Evolutionary conservation across 2,797 vertebrate species (phyloP), one percentile per base, ranked within the genome.

Genomic region (Chaunax sp.): DNA sequence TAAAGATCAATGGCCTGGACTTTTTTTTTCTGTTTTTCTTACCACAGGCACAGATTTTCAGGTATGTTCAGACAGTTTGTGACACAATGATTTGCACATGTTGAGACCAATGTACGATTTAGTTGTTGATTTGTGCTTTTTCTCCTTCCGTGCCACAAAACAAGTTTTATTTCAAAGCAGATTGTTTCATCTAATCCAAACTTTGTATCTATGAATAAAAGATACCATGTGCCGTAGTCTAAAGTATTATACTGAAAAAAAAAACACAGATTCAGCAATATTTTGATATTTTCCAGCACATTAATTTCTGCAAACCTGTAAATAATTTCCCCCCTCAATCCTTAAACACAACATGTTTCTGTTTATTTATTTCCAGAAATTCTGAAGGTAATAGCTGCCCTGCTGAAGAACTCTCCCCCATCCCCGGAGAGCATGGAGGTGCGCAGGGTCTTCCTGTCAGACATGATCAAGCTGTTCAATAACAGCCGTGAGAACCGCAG

Each of bases 391-490:
- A 96, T 99, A 58, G 98, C 98, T 3, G 87, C 93, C 59, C 91
- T 99, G 46, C 89, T 99, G 73, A 96, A 97, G 84, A 96, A 94
- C 87, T 94, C 95, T 67, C 91, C 93, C 6, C 88, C 89, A 26
- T 94, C 93, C 53, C 89, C 94, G 3, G 98, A 98, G 89, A 94
- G 87, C 72, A 94, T 98, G 94, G 98, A 99, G 86, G 95, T 99
- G 80, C 95, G 95, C 43, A 82, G 96, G 85, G 94, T 96, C 52
- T 99, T 99, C 75, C 95, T 99, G 75, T 99, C 98, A 1, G 98
- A 99, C 90, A 98, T 99, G 98, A 99, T 99, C 93, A 98, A 98
- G 93, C 94, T 99, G 89, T 99, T 99, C 92, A 99, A 98, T 92
- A 99, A 97, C 93, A 99, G 95, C 90, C 90, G 96, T 88, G 98